These are phyloP conservation scores for Hybognathus amarus DNA, from an alignment of 2,797 vertebrate species.

Conservation along the genomic window DNA sequence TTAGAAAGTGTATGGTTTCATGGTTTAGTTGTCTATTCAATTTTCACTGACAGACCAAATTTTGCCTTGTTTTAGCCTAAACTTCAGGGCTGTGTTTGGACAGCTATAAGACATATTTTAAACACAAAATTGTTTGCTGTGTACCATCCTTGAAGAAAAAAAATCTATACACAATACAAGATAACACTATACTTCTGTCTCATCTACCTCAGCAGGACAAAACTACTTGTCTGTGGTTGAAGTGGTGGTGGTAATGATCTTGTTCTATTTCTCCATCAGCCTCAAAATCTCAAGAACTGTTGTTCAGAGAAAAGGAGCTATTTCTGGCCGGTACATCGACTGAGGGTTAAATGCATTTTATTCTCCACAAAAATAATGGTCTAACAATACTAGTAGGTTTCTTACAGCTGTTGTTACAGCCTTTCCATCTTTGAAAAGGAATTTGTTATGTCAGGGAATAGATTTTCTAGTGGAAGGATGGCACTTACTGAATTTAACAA, in stretches of 20 bases:
- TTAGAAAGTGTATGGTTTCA: no score
- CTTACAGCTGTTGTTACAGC: neutral
- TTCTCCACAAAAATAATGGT: constrained; percentile 44
- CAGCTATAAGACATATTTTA: no score
- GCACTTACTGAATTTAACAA: neutral
- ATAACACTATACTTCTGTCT: neutral
- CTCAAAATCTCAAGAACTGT: neutral
- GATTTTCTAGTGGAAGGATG: neutral
- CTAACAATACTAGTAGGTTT: constrained; percentile 44
- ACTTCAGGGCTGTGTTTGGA: no score
- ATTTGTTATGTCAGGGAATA: neutral
- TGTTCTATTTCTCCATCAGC: neutral
- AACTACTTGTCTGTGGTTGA: neutral
- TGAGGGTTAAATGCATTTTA: constrained; percentile 17
- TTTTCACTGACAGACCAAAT: no score
- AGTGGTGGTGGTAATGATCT: neutral
- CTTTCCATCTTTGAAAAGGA: neutral
- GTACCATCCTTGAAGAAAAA: neutral
- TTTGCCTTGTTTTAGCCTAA: no score
- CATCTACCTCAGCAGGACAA: neutral
- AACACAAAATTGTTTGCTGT: no score
- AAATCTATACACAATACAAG: neutral
- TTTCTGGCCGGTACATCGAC: neutral
- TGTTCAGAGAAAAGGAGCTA: neutral
- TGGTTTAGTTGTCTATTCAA: no score